These are phyloP conservation scores for Eucidaris tribuloides DNA, from an alignment of 35 echinoderm and acorn worm genomes.

Conservation along the genomic window DNA sequence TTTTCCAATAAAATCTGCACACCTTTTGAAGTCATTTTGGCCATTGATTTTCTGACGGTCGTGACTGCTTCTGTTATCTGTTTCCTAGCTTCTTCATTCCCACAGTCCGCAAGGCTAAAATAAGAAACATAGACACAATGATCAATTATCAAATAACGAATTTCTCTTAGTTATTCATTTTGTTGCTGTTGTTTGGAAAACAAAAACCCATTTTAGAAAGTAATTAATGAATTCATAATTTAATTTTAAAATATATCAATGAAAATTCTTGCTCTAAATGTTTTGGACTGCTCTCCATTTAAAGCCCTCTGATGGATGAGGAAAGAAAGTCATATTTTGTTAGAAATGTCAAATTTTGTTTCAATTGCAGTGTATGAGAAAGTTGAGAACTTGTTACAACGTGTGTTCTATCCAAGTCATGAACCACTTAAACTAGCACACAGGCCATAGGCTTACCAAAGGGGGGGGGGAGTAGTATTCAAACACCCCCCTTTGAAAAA, in stretches of 20 bases:
- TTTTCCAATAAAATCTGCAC: conserved; percentile 31
- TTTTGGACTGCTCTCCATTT: background rate
- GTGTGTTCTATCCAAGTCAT: too few species aligned
- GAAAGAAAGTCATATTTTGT: background rate
- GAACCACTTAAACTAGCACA: too few species aligned
- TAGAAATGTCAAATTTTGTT: background rate
- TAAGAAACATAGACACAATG: background rate
- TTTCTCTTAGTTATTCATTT: too few species aligned
- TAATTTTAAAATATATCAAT: background rate
- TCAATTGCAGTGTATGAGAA: too few species aligned
- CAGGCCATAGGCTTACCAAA: too few species aligned
- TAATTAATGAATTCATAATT: too few species aligned
- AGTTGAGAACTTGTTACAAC: too few species aligned
- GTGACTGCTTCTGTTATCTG: background rate
- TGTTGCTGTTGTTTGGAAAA: too few species aligned
- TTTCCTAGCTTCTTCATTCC: background rate
- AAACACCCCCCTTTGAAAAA: too few species aligned
- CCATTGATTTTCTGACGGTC: background rate
- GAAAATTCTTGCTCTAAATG: background rate
- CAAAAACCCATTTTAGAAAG: too few species aligned
- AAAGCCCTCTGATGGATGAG: background rate
- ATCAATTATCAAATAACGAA: too few species aligned
- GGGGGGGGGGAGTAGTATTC: too few species aligned
- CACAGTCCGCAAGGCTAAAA: conserved; percentile 38
- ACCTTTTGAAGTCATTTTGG: conserved; percentile 28